phyloP scores from a whole-genome alignment of 2,113 vertebrate genomes.

The Gorsachius goisagi region DNA sequence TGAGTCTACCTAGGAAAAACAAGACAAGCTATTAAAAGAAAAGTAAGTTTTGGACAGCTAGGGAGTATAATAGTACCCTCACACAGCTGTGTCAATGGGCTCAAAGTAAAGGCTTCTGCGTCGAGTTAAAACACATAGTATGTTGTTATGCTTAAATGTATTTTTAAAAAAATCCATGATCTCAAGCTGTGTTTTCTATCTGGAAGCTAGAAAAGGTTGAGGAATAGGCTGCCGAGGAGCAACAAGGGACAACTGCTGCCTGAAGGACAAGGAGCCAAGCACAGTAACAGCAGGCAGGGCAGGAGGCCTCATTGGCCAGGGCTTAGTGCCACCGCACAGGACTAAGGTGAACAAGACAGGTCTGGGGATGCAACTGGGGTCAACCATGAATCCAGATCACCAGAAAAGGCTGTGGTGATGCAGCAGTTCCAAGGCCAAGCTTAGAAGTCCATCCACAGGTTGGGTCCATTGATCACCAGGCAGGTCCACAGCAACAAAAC shows the following conservation, averaged over 20 bases:
- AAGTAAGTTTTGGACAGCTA: neutral
- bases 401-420: neutral
- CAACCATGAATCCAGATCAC: neutral
- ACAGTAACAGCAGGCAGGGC: neutral
- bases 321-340: neutral
- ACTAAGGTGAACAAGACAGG: neutral
- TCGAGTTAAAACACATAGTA: neutral
- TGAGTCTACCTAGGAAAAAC: neutral
- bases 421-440: neutral
- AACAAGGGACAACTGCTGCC: neutral
- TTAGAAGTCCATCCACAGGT: neutral
- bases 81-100: constrained; percentile 19
- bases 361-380: neutral
- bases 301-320: neutral
- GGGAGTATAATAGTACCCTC: neutral
- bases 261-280: neutral
- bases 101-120: neutral
- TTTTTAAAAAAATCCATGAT: neutral
- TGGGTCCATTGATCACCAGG: neutral
- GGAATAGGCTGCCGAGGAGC: neutral
- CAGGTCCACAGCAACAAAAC: neutral
- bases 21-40: neutral
- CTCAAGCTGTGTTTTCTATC: constrained; percentile 29
- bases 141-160: neutral
- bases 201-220: neutral